These are phyloP conservation scores for Pipra filicauda DNA, from an alignment of 2,113 vertebrate genomes.

Conservation along the genomic window DNA sequence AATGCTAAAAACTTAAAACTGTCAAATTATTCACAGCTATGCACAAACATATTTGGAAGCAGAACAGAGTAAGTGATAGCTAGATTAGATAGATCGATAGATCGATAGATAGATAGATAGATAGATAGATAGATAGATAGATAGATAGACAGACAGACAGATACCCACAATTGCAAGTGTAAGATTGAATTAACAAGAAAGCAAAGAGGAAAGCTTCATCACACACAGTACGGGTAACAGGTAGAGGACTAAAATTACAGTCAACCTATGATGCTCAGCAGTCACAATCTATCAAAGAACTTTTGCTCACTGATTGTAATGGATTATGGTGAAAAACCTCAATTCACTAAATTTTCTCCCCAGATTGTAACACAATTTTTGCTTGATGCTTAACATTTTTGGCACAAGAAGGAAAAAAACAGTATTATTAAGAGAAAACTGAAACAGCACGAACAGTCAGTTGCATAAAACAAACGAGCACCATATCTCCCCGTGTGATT, in stretches of 20 bases:
- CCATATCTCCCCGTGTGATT: background rate
- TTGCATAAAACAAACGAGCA: background rate
- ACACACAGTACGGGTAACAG: background rate
- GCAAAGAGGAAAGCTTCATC: background rate
- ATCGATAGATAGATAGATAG: background rate
- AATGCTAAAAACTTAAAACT: background rate
- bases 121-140: background rate
- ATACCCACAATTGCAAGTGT: background rate
- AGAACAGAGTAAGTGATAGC: background rate
- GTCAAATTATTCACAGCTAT: background rate
- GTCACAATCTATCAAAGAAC: background rate
- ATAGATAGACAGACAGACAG: fast-evolving
- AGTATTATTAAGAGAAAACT: background rate
- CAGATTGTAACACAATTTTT: background rate
- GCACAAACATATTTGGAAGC: background rate
- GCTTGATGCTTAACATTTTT: background rate
- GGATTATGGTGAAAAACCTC: background rate
- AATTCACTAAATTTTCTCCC: background rate
- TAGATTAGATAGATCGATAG: background rate
- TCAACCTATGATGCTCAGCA: background rate
- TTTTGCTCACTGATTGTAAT: background rate
- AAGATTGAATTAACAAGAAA: background rate
- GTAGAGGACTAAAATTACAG: background rate
- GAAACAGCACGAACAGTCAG: background rate
- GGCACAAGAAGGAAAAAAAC: background rate